A percentile compares a stretch with the other conserved stretches of the same genome.
Conservation (phyloP, 2,113 vertebrate species). For the Hydrochoerus hydrochaeris region DNA sequence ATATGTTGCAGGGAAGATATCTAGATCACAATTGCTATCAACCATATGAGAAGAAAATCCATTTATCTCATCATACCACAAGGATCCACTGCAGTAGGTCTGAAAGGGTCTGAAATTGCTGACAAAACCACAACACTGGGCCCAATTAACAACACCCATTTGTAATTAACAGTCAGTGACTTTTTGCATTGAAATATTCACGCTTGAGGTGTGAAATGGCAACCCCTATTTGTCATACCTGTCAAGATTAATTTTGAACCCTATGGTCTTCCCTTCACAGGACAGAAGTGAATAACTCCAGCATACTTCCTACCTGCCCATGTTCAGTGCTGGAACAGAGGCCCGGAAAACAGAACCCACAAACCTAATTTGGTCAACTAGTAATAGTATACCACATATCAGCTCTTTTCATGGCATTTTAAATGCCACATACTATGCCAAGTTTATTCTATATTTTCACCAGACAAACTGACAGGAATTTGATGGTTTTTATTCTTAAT, state of each 20-base stretch:
- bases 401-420: constrained; percentile 19
- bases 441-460: constrained; percentile 5
- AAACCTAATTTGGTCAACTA: constrained; percentile 38
- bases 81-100: constrained; percentile 60
- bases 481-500: neutral
- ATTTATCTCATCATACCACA: constrained; percentile 67
- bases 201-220: constrained; percentile 81
- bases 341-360: constrained; percentile 41
- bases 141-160: constrained; percentile 83
- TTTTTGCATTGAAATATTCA: constrained; percentile 82
- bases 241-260: constrained; percentile 82
- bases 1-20: neutral
- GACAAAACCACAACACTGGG: constrained; percentile 79
- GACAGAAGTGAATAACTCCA: constrained; percentile 54
- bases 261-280: constrained; percentile 64
- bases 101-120: constrained; percentile 77
- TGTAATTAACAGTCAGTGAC: constrained; percentile 83
- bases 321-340: constrained; percentile 70
- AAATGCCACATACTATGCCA: neutral
- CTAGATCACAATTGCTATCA: constrained; percentile 47
- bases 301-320: constrained; percentile 56
- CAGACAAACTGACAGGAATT: neutral
- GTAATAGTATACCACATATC: neutral
- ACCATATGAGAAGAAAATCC: constrained; percentile 49
- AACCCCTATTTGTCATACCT: constrained; percentile 82